These are phyloP conservation scores for Engystomops pustulosus DNA, from an alignment of 2,113 vertebrate genomes.

Conservation along the genomic window DNA sequence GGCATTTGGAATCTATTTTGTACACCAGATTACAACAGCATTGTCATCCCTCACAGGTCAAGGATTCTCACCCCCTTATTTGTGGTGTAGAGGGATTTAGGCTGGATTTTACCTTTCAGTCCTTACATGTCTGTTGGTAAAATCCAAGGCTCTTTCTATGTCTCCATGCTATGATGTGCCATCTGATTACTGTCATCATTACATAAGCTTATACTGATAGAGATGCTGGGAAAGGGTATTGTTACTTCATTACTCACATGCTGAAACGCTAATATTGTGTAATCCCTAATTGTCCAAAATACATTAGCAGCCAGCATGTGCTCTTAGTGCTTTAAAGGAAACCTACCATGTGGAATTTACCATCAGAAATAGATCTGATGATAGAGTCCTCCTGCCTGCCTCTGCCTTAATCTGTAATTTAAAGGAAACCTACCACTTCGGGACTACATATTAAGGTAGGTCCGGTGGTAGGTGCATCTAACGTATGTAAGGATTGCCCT, in stretches of 20 bases:
- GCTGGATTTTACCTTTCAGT: not conserved
- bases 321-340: too few species aligned
- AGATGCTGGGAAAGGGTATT: not conserved
- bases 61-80: slow-evolving; percentile 32
- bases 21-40: slow-evolving; percentile 39
- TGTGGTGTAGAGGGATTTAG: slow-evolving; percentile 18
- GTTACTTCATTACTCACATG: not conserved
- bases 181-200: not conserved
- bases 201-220: not conserved
- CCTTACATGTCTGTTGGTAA: not conserved
- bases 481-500: too few species aligned
- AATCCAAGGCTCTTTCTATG: not conserved
- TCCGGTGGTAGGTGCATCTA: too few species aligned
- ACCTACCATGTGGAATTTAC: too few species aligned
- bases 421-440: too few species aligned
- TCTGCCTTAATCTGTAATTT: too few species aligned
- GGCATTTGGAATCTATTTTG: slow-evolving; percentile 53
- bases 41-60: slow-evolving; percentile 18
- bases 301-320: not conserved
- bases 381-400: too few species aligned
- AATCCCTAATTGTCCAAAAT: not conserved
- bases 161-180: not conserved
- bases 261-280: not conserved
- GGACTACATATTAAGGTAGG: too few species aligned
- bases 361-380: too few species aligned